These are phyloP conservation scores for Drosophila dives DNA, from an alignment of 2,888 invertebrate genomes.

Conservation along the genomic window DNA sequence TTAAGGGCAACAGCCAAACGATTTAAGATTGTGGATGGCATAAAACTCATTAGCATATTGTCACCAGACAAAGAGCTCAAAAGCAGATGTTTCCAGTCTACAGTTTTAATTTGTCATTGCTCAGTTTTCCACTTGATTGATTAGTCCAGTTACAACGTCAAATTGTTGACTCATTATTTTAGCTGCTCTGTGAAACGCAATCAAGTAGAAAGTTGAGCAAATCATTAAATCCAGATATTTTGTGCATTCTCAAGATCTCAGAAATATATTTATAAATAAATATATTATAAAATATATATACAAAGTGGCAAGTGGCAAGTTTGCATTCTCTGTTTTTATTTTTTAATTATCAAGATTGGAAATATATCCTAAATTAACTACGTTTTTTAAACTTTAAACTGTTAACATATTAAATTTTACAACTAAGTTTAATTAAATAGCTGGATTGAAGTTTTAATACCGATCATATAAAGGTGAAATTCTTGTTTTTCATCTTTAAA, in stretches of 20 bases:
- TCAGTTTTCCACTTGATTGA: slow-evolving; percentile 48
- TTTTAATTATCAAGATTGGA: not conserved
- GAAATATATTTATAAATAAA: too few species aligned
- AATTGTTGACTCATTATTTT: not conserved
- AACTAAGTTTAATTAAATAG: not conserved
- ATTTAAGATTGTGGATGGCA: slow-evolving; percentile 41
- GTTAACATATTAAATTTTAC: not conserved
- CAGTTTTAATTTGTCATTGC: slow-evolving; percentile 25
- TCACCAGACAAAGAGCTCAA: slow-evolving; percentile 36
- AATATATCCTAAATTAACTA: not conserved
- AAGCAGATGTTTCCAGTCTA: slow-evolving; percentile 33
- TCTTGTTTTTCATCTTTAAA: not conserved
- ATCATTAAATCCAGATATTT: not conserved
- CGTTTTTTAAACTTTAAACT: not conserved
- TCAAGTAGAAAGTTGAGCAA: not conserved
- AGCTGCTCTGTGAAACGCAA: not conserved
- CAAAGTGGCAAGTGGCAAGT: not conserved
- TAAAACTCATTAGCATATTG: slow-evolving; percentile 55
- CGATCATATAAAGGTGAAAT: not conserved
- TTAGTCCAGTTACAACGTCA: slow-evolving; percentile 20
- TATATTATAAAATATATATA: too few species aligned
- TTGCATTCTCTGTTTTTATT: not conserved
- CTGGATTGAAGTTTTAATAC: not conserved
- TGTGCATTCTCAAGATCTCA: not conserved
- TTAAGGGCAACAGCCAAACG: slow-evolving; percentile 11